Evolutionary conservation across 2,888 invertebrate genomes (phyloP), one percentile per base, ranked within the genome.

Genomic region (Trichogramma evanescens): DNA sequence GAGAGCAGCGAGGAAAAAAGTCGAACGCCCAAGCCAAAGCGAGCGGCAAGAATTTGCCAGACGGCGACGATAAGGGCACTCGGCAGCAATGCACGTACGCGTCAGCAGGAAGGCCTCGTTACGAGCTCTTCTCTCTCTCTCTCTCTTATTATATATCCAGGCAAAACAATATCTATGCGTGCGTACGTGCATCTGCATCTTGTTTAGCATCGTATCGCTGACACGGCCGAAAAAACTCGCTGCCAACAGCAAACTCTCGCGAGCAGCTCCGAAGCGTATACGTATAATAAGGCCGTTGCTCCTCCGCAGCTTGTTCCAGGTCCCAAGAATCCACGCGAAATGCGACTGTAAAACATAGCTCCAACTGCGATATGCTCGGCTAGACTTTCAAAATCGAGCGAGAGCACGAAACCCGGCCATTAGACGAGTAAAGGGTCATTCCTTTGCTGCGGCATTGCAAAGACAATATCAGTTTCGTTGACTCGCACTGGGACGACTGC

Each of bases 31-130:
- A 26, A 26, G 26, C 26, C 26, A 26, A 43, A 26, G 1, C 10
- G 42, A 13, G 38, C 50, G 52, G 60, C 42, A 44, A 58, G 46
- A 56, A 58, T 67, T 66, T 63, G 63, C 41, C n/a, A n/a, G 13
- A 8, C 38, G 13, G 51, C 58, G 58, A 59, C 67, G 69, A 74
- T 71, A 71, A 73, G 69, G 74, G 71, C 66, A 74, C 73, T 74
- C 68, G 65, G 64, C 54, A 26, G 26, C 53, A 66, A 63, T 54
- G 58, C 61, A 65, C 62, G 62, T 68, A 68, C 67, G 66, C 66
- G 71, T 74, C 74, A 74, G 72, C 74, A 70, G 66, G 63, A 67
- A 69, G 62, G 61, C 64, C 63, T 74, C 69, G 72, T 73, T 74
- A 72, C 64, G 65, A 68, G 69, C 73, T 71, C 69, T 72, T 46